Evolutionary conservation across 2,113 vertebrate genomes (phyloP), one percentile per base, ranked within the genome.

Genomic region (chimpanzee (Pan troglodytes)): DNA sequence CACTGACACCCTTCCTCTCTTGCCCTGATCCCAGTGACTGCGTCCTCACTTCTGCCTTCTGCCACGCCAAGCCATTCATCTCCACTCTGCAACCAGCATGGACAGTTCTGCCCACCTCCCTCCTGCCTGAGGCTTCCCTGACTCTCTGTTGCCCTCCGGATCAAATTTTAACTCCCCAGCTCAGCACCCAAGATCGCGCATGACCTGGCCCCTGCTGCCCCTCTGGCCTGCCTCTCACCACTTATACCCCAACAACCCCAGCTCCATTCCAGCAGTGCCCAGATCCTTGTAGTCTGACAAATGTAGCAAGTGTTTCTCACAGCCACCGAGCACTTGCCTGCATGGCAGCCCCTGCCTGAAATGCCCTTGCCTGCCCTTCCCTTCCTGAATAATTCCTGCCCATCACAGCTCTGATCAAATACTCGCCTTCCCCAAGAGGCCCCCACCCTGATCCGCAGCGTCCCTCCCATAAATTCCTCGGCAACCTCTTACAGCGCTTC

Each of bases 111-210:
- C n/a, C 80, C 23, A 0, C 80, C 43, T 73, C 75, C 20, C 48
- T 48, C 45, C 72, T 85, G 50, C 94, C 78, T 72, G 43, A 85
- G 89, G 68, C 59, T 90, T 78, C 59, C 52, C 93, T 67, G 59
- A 27, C 16, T 90, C 93, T 43, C 92, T 35, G 43, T 32, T 52
- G 87, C 83, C 85, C 57, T 94, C 57, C 30, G 52, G 94, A 92
- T 97, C 97, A 97, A 98, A 81, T 96, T 97, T 85, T 90, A 68
- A 85, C 75, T 92, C 95, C 80, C 90, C 43, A 64, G 96, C 95
- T 98, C 97, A 97, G 78, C 96, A 95, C 57, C 57, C 67, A 73
- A 64, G 70, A 86, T 61, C 0, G 0, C 17, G 84, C 98, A 85
- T 97, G 98, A 95, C 93, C 97, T 98, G 98, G 97, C 97, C 52